These are phyloP conservation scores for Porphyrio hochstetteri DNA, from an alignment of 2,113 vertebrate species.

Conservation along the genomic window DNA sequence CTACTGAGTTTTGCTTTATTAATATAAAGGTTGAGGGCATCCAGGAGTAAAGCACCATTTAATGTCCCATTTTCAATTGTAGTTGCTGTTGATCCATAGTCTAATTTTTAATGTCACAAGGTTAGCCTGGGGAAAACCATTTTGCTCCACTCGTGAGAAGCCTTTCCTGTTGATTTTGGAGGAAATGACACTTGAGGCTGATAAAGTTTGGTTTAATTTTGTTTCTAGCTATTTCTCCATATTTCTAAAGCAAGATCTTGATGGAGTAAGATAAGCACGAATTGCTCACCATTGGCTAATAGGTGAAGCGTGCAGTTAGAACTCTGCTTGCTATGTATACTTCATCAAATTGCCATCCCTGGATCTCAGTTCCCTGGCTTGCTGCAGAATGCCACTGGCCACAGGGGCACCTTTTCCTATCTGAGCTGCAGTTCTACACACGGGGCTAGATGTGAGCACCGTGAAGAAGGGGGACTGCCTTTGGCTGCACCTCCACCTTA, in stretches of 20 bases:
- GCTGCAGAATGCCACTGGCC: neutral
- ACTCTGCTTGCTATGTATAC: neutral
- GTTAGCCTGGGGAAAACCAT: neutral
- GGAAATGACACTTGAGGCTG: neutral
- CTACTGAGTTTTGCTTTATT: neutral
- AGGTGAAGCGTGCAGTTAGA: neutral
- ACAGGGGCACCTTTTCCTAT: neutral
- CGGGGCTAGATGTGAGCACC: neutral
- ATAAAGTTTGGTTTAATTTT: neutral
- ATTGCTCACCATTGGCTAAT: neutral
- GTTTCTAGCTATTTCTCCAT: neutral
- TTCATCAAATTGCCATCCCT: neutral
- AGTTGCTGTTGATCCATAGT: neutral
- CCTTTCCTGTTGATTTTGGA: constrained; percentile 1
- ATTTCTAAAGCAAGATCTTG: neutral
- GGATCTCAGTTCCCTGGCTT: neutral
- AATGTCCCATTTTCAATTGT: neutral
- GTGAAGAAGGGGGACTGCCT: neutral
- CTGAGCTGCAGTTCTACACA: neutral
- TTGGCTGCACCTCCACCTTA: neutral
- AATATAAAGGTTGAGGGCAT: neutral
- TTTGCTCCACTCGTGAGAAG: neutral
- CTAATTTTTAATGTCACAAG: neutral
- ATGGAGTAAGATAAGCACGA: neutral
- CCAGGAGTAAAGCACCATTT: neutral